Conservation (phyloP, 2,113 vertebrate species). For the Delphinapterus leucas region DNA sequence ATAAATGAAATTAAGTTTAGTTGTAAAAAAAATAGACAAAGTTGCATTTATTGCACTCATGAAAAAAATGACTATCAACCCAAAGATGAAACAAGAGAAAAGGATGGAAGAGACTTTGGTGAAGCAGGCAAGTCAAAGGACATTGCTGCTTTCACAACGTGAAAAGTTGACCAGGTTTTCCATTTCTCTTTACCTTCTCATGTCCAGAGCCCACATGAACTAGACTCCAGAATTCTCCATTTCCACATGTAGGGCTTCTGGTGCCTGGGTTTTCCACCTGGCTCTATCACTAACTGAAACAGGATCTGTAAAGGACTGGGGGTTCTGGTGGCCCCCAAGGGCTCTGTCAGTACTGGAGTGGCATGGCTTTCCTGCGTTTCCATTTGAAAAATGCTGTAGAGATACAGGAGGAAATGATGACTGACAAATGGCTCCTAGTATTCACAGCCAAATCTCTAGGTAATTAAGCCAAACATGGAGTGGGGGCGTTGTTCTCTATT, state of each 20-base stretch:
- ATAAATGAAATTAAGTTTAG: background rate
- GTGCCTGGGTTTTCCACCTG: background rate
- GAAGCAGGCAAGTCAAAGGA: background rate
- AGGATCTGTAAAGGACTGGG: background rate
- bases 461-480: background rate
- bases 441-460: background rate
- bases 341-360: background rate
- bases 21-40: background rate
- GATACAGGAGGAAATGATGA: background rate
- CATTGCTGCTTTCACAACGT: background rate
- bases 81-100: background rate
- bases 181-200: background rate
- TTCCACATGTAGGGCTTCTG: background rate
- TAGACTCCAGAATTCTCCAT: background rate
- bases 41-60: background rate
- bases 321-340: background rate
- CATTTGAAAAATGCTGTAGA: background rate
- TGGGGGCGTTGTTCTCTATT: accelerated
- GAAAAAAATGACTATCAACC: background rate
- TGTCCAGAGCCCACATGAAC: too few relatives aligned
- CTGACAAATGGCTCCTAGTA: background rate
- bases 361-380: background rate
- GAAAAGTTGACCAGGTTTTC: background rate
- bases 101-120: background rate
- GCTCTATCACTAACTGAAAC: background rate